Conservation (phyloP, 2,113 vertebrate genomes). For the Colistium nudipinnis region DNA sequence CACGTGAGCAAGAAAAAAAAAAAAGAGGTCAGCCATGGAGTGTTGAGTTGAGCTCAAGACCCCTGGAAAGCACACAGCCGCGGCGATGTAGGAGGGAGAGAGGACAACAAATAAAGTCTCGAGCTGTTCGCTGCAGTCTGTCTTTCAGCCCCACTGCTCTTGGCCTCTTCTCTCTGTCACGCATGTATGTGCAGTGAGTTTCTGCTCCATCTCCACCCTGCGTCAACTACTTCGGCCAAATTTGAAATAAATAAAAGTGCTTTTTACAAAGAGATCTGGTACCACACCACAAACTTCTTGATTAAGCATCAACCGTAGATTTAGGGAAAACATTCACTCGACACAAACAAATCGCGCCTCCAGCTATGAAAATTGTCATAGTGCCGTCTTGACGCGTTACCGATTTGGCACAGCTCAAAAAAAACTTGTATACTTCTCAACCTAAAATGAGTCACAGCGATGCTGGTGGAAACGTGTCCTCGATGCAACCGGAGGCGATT, state of each 20-base stretch:
- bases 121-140: conserved; percentile 5
- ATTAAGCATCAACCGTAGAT: too few species aligned
- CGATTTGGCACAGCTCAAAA: conserved; percentile 20
- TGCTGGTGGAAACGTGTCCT: conserved; percentile 1
- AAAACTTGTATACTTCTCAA: conserved; percentile 19
- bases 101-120: conserved; percentile 47
- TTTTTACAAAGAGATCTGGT: too few species aligned
- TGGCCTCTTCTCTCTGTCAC: neutral
- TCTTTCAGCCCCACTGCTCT: neutral
- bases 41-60: conserved; percentile 54
- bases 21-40: conserved; percentile 31
- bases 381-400: neutral
- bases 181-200: neutral
- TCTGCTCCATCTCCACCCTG: neutral
- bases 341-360: neutral
- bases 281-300: too few species aligned
- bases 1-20: conserved; percentile 19
- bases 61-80: conserved; percentile 35
- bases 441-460: conserved; percentile 14
- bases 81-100: conserved; percentile 3
- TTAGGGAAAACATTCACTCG: neutral
- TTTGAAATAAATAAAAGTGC: neutral
- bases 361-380: neutral
- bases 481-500: conserved; percentile 28
- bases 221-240: neutral